phyloP scores from a whole-genome alignment of 1,140 invertebrate genomes.

The Heliconius nattereri region DNA sequence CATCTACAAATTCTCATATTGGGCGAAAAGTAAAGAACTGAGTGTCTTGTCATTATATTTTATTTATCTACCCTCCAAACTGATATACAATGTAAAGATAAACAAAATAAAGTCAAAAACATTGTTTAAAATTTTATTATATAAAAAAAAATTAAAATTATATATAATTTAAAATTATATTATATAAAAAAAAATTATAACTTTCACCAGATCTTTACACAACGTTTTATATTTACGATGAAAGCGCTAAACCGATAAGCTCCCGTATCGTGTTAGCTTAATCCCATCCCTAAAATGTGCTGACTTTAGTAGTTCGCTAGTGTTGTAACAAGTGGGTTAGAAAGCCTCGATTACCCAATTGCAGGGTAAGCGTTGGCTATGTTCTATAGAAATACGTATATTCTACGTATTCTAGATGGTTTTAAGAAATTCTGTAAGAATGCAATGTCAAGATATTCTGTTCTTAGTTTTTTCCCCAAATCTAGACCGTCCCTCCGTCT shows the following conservation, averaged over 20 bases:
- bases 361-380: background rate
- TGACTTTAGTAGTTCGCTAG: background rate
- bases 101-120: no score
- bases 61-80: no score
- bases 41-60: no score
- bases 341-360: background rate
- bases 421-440: background rate
- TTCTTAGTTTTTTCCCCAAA: no score
- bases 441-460: no score
- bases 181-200: background rate
- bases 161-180: no score
- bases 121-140: no score
- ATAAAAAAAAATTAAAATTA: no score
- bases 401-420: background rate
- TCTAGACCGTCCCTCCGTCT: no score
- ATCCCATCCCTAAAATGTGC: conserved; percentile 1
- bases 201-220: background rate
- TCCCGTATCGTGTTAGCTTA: background rate
- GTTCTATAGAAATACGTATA: background rate
- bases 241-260: background rate
- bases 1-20: no score
- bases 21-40: no score
- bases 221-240: background rate
- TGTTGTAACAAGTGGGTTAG: conserved; percentile 1
- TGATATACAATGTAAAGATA: no score